Evolutionary conservation across 2,113 vertebrate genomes (phyloP), one percentile per base, ranked within the genome.

Genomic region (Smithornis capensis): DNA sequence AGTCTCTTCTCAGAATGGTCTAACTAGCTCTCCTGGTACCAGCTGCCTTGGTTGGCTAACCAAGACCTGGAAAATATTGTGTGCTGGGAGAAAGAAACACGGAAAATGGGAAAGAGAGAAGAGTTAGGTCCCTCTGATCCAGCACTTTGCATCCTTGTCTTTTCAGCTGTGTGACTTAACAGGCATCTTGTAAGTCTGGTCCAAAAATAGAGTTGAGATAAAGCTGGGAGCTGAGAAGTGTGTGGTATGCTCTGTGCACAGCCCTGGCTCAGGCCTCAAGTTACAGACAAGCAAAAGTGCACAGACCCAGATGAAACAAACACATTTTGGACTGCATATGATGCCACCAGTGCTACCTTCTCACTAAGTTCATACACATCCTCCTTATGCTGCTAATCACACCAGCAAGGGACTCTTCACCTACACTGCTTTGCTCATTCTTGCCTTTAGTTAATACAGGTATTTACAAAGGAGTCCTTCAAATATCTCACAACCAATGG

Each of bases 151-250:
- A 92, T 93, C 45, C 79, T 96, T 2, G 3, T 75, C 68, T 92
- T 93, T 94, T 77, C 86, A 93, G 68, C 38, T 59, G 24, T 19
- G 70, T 71, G 64, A 95, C 79, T 96, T 92, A 86, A 87, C 68
- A 92, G 68, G 63, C 89, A 92, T 77, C 92, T 94, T 94, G 42
- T 70, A 96, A 95, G 56, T 71, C 28, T 4, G 4, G 35, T 63
- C 86, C 71, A 93, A 95, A 97, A 97, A 95, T 92, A 97, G 90
- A 92, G 25, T 2, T 19, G 31, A 92, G 94, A 96, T 96, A 95
- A 96, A 74, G 73, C 71, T 59, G 47, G 0, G 14, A 92, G 83
- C 47, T 83, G 75, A 47, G 73, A 89, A 93, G 89, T 44, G 47
- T 64, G 44, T 80, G 64, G 76, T 52, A 90, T 89, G 83, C 91